Conservation (phyloP, 2,888 invertebrate genomes). For the Ornithoptera alexandrae region DNA sequence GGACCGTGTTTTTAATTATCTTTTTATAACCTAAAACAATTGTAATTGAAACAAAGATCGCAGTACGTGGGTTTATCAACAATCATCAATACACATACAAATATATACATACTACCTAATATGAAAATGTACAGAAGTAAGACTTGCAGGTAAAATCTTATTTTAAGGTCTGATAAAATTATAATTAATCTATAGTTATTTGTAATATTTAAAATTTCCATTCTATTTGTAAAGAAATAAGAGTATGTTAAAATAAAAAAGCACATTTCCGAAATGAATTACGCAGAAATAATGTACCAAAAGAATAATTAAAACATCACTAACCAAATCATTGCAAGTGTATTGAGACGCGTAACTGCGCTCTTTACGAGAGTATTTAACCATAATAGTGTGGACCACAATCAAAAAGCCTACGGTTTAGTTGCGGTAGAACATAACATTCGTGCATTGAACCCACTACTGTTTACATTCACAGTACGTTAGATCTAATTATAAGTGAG, state of each 20-base stretch:
- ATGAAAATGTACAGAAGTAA: background rate
- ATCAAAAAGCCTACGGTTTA: slow-evolving; percentile 66
- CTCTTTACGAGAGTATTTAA: slow-evolving; percentile 48
- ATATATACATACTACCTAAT: background rate
- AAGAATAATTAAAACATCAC: too few species aligned
- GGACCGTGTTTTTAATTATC: background rate
- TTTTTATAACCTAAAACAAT: background rate
- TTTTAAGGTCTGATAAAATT: background rate
- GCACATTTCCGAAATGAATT: too few species aligned
- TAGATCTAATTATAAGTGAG: slow-evolving; percentile 64
- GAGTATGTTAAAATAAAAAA: too few species aligned
- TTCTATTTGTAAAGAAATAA: too few species aligned
- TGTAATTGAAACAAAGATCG: background rate
- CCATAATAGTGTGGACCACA: slow-evolving; percentile 66
- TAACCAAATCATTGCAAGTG: too few species aligned
- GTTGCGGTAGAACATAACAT: slow-evolving; percentile 46
- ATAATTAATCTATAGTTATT: background rate
- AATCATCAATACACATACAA: background rate
- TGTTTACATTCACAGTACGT: slow-evolving; percentile 71
- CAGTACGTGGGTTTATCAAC: background rate
- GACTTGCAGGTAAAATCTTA: background rate
- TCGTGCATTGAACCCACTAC: slow-evolving; percentile 43
- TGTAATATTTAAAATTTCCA: too few species aligned
- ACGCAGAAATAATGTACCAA: too few species aligned
- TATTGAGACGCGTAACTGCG: too few species aligned